These are phyloP conservation scores for Gephyroberyx darwinii DNA, from an alignment of 2,797 vertebrate species.

Conservation along the genomic window DNA sequence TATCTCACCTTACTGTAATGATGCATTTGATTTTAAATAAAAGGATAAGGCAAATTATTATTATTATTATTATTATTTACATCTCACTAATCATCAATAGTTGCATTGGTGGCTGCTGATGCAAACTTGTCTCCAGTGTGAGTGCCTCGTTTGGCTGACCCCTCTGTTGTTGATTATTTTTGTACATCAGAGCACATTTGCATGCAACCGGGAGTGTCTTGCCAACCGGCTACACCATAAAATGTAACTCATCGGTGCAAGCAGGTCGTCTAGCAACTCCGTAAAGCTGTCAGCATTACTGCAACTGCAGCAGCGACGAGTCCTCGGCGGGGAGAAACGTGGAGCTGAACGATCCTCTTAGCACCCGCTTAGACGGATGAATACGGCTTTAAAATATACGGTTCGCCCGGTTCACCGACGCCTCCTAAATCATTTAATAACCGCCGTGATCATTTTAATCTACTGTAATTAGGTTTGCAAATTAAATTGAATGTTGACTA, in stretches of 20 bases:
- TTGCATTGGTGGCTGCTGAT: conserved; percentile 17
- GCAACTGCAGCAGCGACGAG: conserved; percentile 80
- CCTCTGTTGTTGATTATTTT: conserved; percentile 54
- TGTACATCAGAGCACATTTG: conserved; percentile 68
- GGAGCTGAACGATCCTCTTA: conserved; percentile 55
- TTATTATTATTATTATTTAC: too few relatives aligned
- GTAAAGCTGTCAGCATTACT: conserved; percentile 79
- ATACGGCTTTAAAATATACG: background rate
- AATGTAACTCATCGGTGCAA: conserved; percentile 72
- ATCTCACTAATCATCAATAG: background rate
- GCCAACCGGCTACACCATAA: conserved; percentile 68
- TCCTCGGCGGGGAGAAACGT: conserved; percentile 61
- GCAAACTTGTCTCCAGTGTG: conserved; percentile 33
- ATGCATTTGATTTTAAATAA: background rate
- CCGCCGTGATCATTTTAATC: background rate
- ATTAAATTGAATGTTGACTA: conserved; percentile 25
- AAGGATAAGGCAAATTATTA: background rate
- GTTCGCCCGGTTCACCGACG: background rate
- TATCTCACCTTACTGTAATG: too few relatives aligned
- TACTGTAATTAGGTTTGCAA: background rate
- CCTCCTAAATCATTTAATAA: conserved; percentile 32
- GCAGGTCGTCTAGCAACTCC: conserved; percentile 72
- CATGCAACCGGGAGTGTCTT: conserved; percentile 61
- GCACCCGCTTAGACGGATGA: conserved; percentile 29
- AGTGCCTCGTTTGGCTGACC: conserved; percentile 17